phyloP scores from a whole-genome alignment of 2,888 invertebrate species.

The Masnerella sp. region DNA sequence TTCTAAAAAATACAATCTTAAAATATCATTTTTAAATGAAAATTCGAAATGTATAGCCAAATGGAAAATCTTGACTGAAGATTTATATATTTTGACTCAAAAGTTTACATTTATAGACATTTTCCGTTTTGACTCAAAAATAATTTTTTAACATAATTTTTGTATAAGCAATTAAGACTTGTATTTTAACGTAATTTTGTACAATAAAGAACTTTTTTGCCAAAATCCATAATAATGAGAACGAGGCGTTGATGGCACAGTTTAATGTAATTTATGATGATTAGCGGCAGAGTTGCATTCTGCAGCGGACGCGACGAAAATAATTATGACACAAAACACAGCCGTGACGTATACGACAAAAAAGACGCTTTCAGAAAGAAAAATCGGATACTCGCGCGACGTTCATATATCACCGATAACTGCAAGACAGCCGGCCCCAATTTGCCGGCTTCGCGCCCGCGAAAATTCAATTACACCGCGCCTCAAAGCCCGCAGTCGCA shows the following conservation, averaged over 20 bases:
- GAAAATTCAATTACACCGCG: slow-evolving; percentile 45
- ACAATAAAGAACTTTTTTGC: not conserved
- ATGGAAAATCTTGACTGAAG: not conserved
- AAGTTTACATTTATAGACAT: too few relatives aligned
- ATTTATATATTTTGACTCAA: too few relatives aligned
- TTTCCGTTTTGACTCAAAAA: too few relatives aligned
- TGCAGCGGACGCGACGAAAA: slow-evolving; percentile 39
- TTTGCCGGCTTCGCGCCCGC: slow-evolving; percentile 14
- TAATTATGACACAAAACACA: slow-evolving; percentile 50
- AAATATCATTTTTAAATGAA: too few relatives aligned
- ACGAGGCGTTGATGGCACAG: not conserved
- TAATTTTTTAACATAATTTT: too few relatives aligned
- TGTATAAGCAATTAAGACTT: too few relatives aligned
- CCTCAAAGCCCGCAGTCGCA: slow-evolving; percentile 22
- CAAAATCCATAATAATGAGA: not conserved
- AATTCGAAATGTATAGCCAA: not conserved
- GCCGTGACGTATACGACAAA: slow-evolving; percentile 29
- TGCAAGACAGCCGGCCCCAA: slow-evolving; percentile 18
- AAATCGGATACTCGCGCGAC: slow-evolving; percentile 36
- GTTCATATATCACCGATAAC: slow-evolving; percentile 45
- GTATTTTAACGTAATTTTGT: too few relatives aligned
- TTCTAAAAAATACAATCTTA: not conserved
- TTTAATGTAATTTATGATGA: slow-evolving; percentile 42
- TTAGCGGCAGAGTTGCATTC: slow-evolving; percentile 20
- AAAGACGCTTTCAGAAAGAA: slow-evolving; percentile 26